phyloP scores from a whole-genome alignment of 1,140 invertebrate species.

The Drosophila subpulchrella region DNA sequence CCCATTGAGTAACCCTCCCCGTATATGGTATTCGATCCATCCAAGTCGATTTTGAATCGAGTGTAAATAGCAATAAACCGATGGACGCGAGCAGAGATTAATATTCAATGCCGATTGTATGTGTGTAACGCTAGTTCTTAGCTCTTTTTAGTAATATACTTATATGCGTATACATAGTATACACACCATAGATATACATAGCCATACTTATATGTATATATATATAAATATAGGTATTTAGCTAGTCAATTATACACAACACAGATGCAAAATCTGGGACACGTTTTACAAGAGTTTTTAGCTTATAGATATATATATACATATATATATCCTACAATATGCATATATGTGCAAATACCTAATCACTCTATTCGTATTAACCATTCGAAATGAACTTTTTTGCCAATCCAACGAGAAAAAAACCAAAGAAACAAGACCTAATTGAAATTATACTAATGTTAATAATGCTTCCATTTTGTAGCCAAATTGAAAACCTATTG shows the following conservation, averaged over 20 bases:
- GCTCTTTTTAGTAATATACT: conserved; percentile 24
- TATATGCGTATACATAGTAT: conserved; percentile 35
- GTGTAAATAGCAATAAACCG: conserved; percentile 52
- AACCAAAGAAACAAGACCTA: conserved; percentile 5
- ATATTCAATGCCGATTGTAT: conserved; percentile 10
- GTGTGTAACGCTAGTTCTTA: conserved; percentile 22
- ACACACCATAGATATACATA: conserved; percentile 30
- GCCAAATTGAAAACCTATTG: conserved; percentile 50
- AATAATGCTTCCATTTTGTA: conserved; percentile 74
- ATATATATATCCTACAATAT: conserved; percentile 28
- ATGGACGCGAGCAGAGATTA: conserved; percentile 8
- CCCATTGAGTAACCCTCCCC: background rate
- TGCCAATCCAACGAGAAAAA: conserved; percentile 53
- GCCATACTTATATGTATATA: conserved; percentile 23
- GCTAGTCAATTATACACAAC: conserved; percentile 46
- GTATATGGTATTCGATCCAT: conserved; percentile 17
- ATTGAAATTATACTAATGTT: conserved; percentile 33
- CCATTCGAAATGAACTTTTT: conserved; percentile 45
- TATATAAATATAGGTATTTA: conserved; percentile 5
- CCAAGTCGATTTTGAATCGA: conserved; percentile 45
- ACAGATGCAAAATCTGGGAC: background rate
- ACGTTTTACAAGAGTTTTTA: conserved; percentile 42
- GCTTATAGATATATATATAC: conserved; percentile 31
- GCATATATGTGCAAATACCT: conserved; percentile 10
- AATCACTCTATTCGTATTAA: conserved; percentile 44